A percentile compares a stretch with the other conserved stretches of the same genome.
phyloP scores from a whole-genome alignment of 2,888 invertebrate genomes.

The Xylota sylvarum region DNA sequence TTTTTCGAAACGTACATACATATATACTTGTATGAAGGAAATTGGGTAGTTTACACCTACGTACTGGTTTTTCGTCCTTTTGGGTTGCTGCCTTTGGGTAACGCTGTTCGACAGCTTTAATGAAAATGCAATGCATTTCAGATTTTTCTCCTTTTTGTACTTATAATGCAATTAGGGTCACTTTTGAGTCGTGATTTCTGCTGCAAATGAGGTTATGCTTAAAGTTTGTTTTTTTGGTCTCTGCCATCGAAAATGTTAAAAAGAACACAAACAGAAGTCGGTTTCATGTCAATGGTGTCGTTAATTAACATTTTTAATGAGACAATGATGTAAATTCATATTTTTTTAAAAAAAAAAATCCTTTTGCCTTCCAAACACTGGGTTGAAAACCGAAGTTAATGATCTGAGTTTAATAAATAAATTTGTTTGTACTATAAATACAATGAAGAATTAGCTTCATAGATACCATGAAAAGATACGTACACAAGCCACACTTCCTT shows the following conservation, averaged over 20 bases:
- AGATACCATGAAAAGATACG: too few relatives aligned
- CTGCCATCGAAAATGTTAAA: background rate
- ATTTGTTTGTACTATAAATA: too few relatives aligned
- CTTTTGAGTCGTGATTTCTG: conserved; percentile 15
- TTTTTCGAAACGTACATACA: conserved; percentile 60
- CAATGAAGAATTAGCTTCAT: too few relatives aligned
- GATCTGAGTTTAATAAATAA: too few relatives aligned
- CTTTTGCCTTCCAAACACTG: too few relatives aligned
- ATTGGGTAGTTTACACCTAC: conserved; percentile 41
- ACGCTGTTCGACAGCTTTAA: conserved; percentile 46
- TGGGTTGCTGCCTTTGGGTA: background rate
- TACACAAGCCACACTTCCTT: too few relatives aligned
- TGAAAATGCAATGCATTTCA: conserved; percentile 36
- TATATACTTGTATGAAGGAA: conserved; percentile 17
- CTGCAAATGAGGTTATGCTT: background rate
- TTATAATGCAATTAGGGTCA: conserved; percentile 25
- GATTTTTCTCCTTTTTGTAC: background rate
- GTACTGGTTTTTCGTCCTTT: background rate
- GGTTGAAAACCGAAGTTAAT: too few relatives aligned
- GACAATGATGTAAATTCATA: too few relatives aligned
- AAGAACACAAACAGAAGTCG: background rate
- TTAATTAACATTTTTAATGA: background rate
- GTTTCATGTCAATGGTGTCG: background rate
- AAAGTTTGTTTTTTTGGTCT: background rate
- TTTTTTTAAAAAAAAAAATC: too few relatives aligned